These are phyloP conservation scores for Leguminivora glycinivorella DNA, from an alignment of 1,140 invertebrate species.

Conservation along the genomic window DNA sequence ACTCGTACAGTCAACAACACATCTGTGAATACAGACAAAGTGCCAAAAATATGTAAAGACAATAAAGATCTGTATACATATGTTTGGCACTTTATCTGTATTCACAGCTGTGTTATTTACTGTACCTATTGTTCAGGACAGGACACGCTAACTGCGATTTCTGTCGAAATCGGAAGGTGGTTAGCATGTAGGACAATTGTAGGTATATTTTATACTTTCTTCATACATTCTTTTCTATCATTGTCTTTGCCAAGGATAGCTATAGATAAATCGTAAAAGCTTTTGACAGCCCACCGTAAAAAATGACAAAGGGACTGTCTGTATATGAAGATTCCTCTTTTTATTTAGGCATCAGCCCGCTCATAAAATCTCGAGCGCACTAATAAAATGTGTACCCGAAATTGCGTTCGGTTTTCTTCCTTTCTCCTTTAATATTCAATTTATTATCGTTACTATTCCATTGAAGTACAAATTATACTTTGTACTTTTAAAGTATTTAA, in stretches of 20 bases:
- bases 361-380: conserved; percentile 50
- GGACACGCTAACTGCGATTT: too few relatives aligned
- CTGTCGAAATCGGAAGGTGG: too few relatives aligned
- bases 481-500: too few relatives aligned
- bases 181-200: too few relatives aligned
- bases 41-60: too few relatives aligned
- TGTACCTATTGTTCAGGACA: too few relatives aligned
- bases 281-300: conserved; percentile 54
- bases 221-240: neutral
- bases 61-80: too few relatives aligned
- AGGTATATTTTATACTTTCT: conserved; percentile 32
- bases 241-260: neutral
- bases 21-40: too few relatives aligned
- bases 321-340: conserved; percentile 54
- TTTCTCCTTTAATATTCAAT: neutral
- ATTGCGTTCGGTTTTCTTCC: conserved; percentile 31
- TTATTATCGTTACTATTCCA: neutral
- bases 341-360: conserved; percentile 48
- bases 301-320: conserved; percentile 56
- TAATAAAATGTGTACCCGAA: conserved; percentile 45
- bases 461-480: neutral
- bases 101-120: too few relatives aligned
- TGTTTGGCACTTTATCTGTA: too few relatives aligned
- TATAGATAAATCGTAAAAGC: conserved; percentile 52
- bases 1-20: too few relatives aligned